Conservation (phyloP, 2,113 vertebrate species). For the Rostratula benghalensis region DNA sequence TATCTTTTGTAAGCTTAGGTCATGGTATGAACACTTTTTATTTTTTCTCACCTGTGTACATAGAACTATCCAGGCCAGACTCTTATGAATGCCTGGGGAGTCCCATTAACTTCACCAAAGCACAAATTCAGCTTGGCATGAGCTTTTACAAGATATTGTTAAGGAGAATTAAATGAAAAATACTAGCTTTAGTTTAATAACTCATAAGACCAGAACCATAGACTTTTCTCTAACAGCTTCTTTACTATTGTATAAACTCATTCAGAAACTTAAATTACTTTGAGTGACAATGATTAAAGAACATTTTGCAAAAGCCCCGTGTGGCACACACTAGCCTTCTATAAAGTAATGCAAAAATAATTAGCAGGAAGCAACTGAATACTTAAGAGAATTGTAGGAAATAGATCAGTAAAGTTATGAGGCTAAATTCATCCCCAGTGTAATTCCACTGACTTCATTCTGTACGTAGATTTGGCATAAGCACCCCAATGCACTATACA, state of each 20-base stretch:
- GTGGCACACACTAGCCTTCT: not conserved
- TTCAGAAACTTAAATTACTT: slow-evolving; percentile 62
- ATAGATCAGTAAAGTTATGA: slow-evolving; percentile 59
- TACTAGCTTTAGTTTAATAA: not conserved
- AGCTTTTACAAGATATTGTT: not conserved
- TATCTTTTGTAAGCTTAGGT: not conserved
- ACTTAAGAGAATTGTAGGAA: slow-evolving; percentile 56
- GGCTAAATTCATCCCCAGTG: slow-evolving; percentile 39
- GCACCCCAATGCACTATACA: not conserved
- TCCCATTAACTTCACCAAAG: not conserved
- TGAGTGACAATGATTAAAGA: slow-evolving; percentile 49
- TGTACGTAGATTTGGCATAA: not conserved
- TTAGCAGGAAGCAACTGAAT: slow-evolving; percentile 61
- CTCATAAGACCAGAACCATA: not conserved
- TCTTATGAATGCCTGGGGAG: not conserved
- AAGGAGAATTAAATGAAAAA: not conserved
- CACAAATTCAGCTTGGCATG: not conserved
- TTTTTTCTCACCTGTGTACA: not conserved
- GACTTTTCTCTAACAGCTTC: not conserved
- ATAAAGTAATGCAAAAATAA: slow-evolving; percentile 67
- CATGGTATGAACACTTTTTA: not conserved
- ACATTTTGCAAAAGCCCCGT: slow-evolving; percentile 24
- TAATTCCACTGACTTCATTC: slow-evolving; percentile 40
- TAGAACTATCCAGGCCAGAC: not conserved
- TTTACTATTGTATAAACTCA: not conserved